Percentiles rank a stretch among this genome's conserved stretches.
These are phyloP conservation scores for Mnemiopsis leidyi DNA, from an alignment of 37 sponge, comb jelly and placozoan species.

Conservation along the genomic window DNA sequence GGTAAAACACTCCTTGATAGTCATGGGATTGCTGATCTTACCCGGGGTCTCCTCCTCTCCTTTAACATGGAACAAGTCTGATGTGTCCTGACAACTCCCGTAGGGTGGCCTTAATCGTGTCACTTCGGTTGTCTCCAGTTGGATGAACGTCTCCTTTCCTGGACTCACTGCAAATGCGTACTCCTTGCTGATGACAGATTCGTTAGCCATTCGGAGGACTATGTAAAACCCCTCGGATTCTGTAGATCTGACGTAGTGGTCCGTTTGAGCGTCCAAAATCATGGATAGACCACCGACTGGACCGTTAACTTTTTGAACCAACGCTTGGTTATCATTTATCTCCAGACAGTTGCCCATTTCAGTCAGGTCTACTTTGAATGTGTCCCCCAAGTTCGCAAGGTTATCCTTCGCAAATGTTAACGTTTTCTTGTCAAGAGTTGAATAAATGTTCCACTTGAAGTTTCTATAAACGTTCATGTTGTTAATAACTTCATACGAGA, in stretches of 20 bases:
- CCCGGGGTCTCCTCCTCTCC: background rate
- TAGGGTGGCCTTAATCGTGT: background rate
- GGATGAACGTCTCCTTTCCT: background rate
- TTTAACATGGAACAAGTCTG: background rate
- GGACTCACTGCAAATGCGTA: background rate
- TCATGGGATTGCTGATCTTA: background rate
- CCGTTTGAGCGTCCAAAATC: background rate
- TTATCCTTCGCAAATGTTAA: background rate
- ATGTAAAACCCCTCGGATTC: background rate
- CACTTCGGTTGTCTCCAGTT: background rate
- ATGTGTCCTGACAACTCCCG: background rate
- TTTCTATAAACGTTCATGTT: background rate
- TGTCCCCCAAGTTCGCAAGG: background rate
- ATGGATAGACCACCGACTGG: background rate
- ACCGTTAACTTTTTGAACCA: slow-evolving; percentile 10
- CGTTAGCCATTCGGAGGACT: background rate
- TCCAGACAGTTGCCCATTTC: slow-evolving; percentile 50
- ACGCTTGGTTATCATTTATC: slow-evolving; percentile 2
- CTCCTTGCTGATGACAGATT: slow-evolving; percentile 1
- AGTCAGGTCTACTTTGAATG: background rate
- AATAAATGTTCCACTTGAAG: background rate
- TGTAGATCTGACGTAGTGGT: background rate
- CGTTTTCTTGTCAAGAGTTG: background rate
- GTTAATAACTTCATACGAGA: background rate
- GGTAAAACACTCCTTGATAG: background rate